These are phyloP conservation scores for Leucania comma DNA, from an alignment of 2,888 invertebrate genomes.

Conservation along the genomic window DNA sequence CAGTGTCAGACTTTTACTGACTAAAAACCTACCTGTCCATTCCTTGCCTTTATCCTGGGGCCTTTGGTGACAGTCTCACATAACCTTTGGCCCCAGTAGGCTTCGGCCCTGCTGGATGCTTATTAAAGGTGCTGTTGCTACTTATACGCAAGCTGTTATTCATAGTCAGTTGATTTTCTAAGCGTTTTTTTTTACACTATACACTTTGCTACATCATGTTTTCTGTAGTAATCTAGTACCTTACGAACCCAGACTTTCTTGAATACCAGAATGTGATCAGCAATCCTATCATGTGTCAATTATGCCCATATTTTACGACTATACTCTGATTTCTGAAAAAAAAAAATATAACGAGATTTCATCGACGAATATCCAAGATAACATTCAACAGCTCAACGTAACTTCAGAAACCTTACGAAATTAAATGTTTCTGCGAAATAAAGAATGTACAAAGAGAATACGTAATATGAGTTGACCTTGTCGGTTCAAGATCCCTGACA, in stretches of 20 bases:
- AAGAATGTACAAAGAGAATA: constrained; percentile 29
- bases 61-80: too few species aligned
- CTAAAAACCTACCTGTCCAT: too few species aligned
- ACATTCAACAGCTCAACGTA: neutral
- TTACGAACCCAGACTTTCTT: neutral
- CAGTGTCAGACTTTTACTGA: too few species aligned
- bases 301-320: neutral
- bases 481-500: constrained; percentile 28
- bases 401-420: constrained; percentile 27
- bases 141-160: neutral
- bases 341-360: neutral
- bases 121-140: too few species aligned
- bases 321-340: neutral
- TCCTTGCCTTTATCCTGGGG: too few species aligned
- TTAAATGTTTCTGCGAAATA: constrained; percentile 25
- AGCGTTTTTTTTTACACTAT: neutral
- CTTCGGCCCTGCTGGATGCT: too few species aligned
- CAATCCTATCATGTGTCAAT: neutral
- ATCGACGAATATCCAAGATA: constrained; percentile 2
- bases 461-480: constrained; percentile 46
- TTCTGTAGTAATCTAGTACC: neutral
- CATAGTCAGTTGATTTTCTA: neutral
- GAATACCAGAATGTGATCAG: neutral
- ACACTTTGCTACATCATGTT: neutral
- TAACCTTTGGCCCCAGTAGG: too few species aligned